Conservation (phyloP, 2,797 vertebrate species). For the Synanceia verrucosa region DNA sequence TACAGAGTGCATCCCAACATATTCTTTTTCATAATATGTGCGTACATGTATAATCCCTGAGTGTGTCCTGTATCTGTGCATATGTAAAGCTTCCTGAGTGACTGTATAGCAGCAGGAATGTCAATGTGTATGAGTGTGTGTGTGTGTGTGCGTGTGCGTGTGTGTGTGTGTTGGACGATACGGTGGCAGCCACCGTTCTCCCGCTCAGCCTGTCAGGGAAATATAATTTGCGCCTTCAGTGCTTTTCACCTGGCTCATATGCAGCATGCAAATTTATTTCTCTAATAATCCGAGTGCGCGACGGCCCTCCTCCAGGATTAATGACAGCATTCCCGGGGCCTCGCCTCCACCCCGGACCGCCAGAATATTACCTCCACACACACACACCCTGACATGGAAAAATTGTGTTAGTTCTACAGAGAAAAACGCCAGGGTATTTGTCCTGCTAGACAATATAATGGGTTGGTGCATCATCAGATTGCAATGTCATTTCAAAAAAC, state of each 20-base stretch:
- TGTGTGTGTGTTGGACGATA: slow-evolving; percentile 53
- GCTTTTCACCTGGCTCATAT: slow-evolving; percentile 99
- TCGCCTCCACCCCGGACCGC: slow-evolving; percentile 87
- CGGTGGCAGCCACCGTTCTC: slow-evolving; percentile 65
- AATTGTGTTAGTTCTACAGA: slow-evolving; percentile 99
- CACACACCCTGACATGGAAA: slow-evolving; percentile 93
- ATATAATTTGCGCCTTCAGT: slow-evolving; percentile 91
- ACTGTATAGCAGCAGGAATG: slow-evolving; percentile 52
- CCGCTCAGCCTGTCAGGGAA: slow-evolving; percentile 76
- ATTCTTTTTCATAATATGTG: slow-evolving; percentile 39
- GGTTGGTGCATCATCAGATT: slow-evolving; percentile 99
- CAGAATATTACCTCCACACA: slow-evolving; percentile 90
- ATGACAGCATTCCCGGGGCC: slow-evolving; percentile 98
- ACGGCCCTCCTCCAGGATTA: slow-evolving; percentile 98
- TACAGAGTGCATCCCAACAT: slow-evolving; percentile 13
- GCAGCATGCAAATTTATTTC: slow-evolving; percentile 99
- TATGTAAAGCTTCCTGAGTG: slow-evolving; percentile 60
- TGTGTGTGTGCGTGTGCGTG: slow-evolving; percentile 20
- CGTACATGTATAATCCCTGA: slow-evolving; percentile 47
- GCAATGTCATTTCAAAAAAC: slow-evolving; percentile 99
- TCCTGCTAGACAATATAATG: slow-evolving; percentile 99
- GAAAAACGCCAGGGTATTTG: slow-evolving; percentile 99
- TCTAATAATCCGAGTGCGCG: slow-evolving; percentile 99
- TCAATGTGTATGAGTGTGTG: slow-evolving; percentile 47
- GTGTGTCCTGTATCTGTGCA: slow-evolving; percentile 44